Evolutionary conservation across 1,140 invertebrate genomes (phyloP), one percentile per base, ranked within the genome.

Genomic region (Leptonema lineaticorne): DNA sequence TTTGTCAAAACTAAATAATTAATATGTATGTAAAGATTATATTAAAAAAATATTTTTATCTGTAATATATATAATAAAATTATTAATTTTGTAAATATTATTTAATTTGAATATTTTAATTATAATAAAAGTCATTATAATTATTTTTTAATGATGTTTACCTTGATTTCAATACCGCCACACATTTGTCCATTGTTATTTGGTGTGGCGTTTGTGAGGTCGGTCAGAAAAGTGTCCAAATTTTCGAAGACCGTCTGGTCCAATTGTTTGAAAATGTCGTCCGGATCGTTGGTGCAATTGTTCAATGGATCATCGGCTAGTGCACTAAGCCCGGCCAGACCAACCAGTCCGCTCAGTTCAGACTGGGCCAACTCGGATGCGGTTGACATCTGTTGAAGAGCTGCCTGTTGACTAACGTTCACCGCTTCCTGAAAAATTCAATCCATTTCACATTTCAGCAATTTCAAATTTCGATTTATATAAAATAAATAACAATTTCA

Each of bases 181-280:
- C 66, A 68, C 14, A 46, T 41, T 28, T 64, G 62, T 6, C 8
- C 2, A 76, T 78, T 41, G 77, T 78, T 65, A 76, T 77, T 59
- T 2, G 75, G 69, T 16, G 79, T 79, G 16, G 79, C 75, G 69
- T 80, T 81, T 18, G 80, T 81, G 53, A 83, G 67, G 63, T 83
- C 81, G 41, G 81, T 83, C 69, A 83, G 80, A 72, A 83, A 81
- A 28, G 79, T 83, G 63, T 83, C 81, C 48, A 83, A 79, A 69
- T 64, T 64, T 28, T 64, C 45, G 74, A 89, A 89, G 3, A 85
- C 85, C 2, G 87, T 85, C 67, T 89, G 88, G 2, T 84, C 87
- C 9, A 90, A 78, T 72, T 90, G 88, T 72, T 89, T 88, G 63
- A 91, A 85, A 59, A 91, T 86, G 71, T 90, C 89, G 64, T 90